Percentiles rank a stretch among this genome's conserved stretches.
Conservation (phyloP, 1,140 invertebrate species). For the Pogonus chalceus region DNA sequence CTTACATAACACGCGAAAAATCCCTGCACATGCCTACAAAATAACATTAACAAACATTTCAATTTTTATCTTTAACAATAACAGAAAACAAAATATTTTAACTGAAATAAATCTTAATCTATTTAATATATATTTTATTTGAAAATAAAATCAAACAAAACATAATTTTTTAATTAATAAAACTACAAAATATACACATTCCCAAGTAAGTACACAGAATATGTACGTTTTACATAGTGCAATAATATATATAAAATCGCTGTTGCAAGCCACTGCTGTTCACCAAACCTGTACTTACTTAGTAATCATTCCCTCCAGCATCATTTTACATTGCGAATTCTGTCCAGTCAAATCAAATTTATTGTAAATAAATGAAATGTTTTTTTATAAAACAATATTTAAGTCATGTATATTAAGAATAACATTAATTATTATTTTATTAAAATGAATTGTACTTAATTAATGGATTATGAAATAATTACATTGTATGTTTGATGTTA, state of each 20-base stretch:
- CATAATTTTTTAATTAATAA: constrained; percentile 12
- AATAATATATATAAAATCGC: constrained; percentile 9
- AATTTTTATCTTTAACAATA: too few relatives aligned
- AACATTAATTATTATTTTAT: constrained; percentile 32
- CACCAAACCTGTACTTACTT: constrained; percentile 9
- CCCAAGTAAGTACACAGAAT: constrained; percentile 12
- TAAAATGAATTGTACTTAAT: constrained; percentile 35
- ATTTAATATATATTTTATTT: too few relatives aligned
- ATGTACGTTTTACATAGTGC: constrained; percentile 13
- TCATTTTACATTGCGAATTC: constrained; percentile 34
- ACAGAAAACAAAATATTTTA: too few relatives aligned
- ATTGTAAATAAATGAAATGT: constrained; percentile 35
- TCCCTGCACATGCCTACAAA: too few relatives aligned
- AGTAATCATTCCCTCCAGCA: constrained; percentile 35
- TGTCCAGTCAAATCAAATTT: constrained; percentile 38
- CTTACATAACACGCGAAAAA: too few relatives aligned
- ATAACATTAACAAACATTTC: too few relatives aligned
- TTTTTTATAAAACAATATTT: constrained; percentile 30
- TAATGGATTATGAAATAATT: constrained; percentile 24
- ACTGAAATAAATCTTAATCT: too few relatives aligned
- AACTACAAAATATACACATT: constrained; percentile 14
- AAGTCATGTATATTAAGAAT: constrained; percentile 25
- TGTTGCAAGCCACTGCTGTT: constrained; percentile 1
- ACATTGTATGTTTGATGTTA: constrained; percentile 38
- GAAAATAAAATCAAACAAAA: too few relatives aligned